Base-by-base conservation (phyloP, 1,140 invertebrate genomes). In the Drosophila sproati region DNA sequence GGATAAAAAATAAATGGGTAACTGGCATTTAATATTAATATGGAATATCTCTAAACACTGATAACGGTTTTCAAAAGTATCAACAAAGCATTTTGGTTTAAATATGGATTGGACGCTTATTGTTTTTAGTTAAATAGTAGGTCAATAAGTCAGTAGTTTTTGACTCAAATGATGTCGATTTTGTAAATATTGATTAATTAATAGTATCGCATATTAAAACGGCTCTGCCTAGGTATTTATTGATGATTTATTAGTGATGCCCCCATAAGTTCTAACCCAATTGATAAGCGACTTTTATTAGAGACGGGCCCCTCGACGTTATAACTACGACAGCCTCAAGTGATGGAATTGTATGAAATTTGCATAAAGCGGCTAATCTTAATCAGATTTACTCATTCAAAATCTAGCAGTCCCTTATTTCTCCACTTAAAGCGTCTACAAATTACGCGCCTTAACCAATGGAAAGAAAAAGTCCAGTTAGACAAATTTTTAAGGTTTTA, bases 251-350 rank as follows among this genome's bases (percentile, higher is more conserved):
- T 55, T 8, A 1, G 4, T 51, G 10, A 55, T 8, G 47, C 6
- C 20, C 45, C 1, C n/a, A 20, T 48, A 7, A 28, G 48, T 28
- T 28, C 5, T 50, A 7, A 32, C n/a, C 20, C 10, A 10, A 7
- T 5, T 35, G 80, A 77, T 86, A 76, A 81, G 47, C 10, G 47
- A 71, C 31, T 54, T 20, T 20, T 20, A 20, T 20, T 20, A 20
- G 20, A 77, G 83, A 77, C 82, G 83, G 82, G 82, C 82, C 82
- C 79, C 82, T 32, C 6, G 51, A 20, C 69, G 41, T 41, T n/a
- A 34, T 5, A 6, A 10, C 8, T 6, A 5, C 20, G 20, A 20
- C 20, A 20, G 20, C 20, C 20, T 20, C 20, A 20, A 20, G 20
- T 20, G 20, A 20, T 20, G 20, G 1, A 20, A 20, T 20, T 20